A percentile compares a stretch with the other conserved stretches of the same genome.
Evolutionary conservation across 2,797 vertebrate species (phyloP).

Genomic region (Eremophila alpestris): DNA sequence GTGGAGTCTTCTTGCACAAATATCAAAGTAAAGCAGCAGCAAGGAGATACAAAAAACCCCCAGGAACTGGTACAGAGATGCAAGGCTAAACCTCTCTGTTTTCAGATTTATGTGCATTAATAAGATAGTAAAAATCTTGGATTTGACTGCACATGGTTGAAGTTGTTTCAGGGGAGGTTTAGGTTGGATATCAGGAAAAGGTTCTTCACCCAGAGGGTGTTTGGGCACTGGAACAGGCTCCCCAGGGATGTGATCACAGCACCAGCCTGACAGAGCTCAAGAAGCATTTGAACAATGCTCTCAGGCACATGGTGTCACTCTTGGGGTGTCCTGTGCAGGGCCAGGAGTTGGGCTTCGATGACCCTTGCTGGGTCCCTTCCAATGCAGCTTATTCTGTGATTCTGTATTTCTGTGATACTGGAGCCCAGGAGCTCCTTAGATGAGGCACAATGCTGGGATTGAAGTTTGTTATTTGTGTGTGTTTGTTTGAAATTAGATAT

Average conservation of each 20-base stretch:
- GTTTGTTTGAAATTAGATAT: background rate
- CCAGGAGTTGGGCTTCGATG: accelerated
- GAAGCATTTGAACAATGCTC: accelerated
- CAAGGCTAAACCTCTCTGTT: background rate
- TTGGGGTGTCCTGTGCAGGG: background rate
- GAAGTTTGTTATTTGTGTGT: background rate
- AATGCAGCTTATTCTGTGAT: background rate
- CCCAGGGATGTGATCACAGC: background rate
- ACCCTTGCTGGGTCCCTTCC: background rate
- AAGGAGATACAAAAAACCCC: background rate
- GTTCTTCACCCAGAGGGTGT: accelerated
- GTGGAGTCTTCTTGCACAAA: background rate
- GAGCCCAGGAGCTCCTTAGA: background rate
- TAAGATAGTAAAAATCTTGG: background rate
- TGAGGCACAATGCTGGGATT: background rate
- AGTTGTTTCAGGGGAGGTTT: background rate
- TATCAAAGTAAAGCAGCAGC: background rate
- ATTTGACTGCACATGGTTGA: background rate
- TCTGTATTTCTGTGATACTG: background rate
- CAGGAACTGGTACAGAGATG: background rate
- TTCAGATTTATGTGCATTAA: background rate
- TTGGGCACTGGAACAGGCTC: background rate
- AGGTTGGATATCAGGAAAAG: background rate
- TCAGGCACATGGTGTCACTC: no score
- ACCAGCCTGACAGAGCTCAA: background rate